Percentiles rank a stretch among this genome's conserved stretches.
phyloP scores from a whole-genome alignment of 2,797 vertebrate genomes.

The Lacerta agilis region DNA sequence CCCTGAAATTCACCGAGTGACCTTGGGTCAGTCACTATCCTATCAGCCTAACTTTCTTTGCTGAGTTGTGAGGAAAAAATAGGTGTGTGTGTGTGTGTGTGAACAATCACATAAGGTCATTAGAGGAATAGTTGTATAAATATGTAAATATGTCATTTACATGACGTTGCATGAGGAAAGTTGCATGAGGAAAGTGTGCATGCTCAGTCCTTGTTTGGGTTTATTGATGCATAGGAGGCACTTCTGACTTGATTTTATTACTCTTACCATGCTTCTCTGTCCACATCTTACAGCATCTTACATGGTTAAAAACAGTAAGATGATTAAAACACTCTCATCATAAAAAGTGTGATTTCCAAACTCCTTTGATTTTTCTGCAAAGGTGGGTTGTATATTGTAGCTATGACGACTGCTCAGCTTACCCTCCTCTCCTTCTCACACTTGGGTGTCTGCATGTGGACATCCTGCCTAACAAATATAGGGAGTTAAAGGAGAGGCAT shows the following conservation, averaged over 20 bases:
- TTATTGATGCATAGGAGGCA: neutral
- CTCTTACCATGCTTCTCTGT: neutral
- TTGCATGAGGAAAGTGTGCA: neutral
- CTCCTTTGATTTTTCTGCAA: neutral
- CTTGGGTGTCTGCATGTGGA: neutral
- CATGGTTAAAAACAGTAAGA: neutral
- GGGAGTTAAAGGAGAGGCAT: neutral
- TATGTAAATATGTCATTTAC: neutral
- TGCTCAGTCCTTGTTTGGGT: neutral
- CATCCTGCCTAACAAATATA: neutral
- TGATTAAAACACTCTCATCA: neutral
- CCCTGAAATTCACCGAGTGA: too few species aligned
- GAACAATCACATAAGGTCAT: neutral
- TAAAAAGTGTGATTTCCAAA: neutral
- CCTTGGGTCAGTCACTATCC: too few species aligned
- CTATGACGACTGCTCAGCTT: neutral
- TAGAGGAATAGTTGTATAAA: neutral
- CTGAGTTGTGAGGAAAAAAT: neutral
- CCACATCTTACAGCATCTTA: neutral
- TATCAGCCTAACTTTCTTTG: too few species aligned
- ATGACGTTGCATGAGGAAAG: neutral
- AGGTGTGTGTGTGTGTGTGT: too few species aligned
- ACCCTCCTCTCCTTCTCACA: too few species aligned
- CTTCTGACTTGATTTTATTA: neutral
- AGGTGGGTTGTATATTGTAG: neutral